Base-by-base conservation (phyloP, 1,140 invertebrate genomes). In the Cydia amplana region DNA sequence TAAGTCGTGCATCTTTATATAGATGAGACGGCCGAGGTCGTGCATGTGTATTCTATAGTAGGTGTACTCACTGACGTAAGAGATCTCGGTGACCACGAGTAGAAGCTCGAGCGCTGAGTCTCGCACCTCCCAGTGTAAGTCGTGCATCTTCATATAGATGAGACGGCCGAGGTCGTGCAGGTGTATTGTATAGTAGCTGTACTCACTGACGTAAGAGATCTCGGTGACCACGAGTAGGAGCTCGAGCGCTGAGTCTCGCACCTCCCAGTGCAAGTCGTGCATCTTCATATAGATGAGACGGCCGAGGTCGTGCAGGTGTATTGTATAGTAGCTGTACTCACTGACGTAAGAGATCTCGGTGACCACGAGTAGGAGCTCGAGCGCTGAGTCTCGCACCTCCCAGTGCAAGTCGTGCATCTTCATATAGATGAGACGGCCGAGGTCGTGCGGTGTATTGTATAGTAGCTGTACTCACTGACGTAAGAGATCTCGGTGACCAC, bases 341-440 rank as follows among this genome's bases (percentile, higher is more conserved):
- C 96, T 96, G 18, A 94, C 88, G 89, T 95, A 94, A 1, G 96
- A 95, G 72, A 96, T 95, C 32, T 32, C 32, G 32, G 32, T 32
- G 32, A 32, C 91, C 90, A 1, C 95, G 32, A 94, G 94, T 16
- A 97, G 84, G 40, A 96, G 87, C 89, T 97, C 96, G 5, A 97
- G 84, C 0, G 95, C 95, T 4, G 95, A 95, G 78, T 97, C 96
- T 63, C 95, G 93, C 9, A 97, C 94, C 86, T 97, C 96, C 96
- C 96, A 97, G 46, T 95, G 93, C 9, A 93, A 84, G 83, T 97
- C 96, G 64, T 96, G 95, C 82, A 96, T 91, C 82, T 96, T 95
- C 84, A 94, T 94, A 5, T 94, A 94, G 0, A 97, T 93, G 0
- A 95, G 90, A 0, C 95, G 14, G 12, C 43, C 95, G 0, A 97